Evolutionary conservation across 2,113 vertebrate species (phyloP).

Genomic region (Trinectes maculatus): DNA sequence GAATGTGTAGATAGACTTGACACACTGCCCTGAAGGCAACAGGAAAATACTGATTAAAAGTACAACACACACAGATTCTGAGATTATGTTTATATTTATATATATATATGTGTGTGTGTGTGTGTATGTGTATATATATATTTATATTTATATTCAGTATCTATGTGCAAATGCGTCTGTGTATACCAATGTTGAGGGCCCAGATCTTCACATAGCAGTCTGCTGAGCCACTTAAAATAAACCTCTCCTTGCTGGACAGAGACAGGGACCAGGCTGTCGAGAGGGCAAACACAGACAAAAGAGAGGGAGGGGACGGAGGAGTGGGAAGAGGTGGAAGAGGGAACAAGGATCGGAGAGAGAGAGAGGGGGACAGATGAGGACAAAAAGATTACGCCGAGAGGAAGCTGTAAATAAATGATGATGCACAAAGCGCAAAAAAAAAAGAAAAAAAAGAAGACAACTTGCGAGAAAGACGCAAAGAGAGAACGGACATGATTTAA

Average conservation of each 20-base stretch:
- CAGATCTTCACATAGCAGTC: conserved; percentile 85
- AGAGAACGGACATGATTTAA: conserved; percentile 5
- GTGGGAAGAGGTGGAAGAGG: conserved; percentile 8
- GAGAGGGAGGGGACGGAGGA: conserved; percentile 4
- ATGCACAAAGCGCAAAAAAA: conserved; percentile 33
- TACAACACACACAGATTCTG: conserved; percentile 11
- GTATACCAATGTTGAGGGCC: conserved; percentile 81
- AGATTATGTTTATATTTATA: no score
- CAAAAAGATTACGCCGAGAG: conserved; percentile 21
- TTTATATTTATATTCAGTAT: conserved; percentile 22
- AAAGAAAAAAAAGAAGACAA: conserved; percentile 16
- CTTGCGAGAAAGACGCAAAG: conserved; percentile 10
- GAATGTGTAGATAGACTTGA: conserved; percentile 85
- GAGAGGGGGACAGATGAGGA: conserved; percentile 26
- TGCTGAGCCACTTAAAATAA: conserved; percentile 83
- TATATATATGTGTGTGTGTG: no score
- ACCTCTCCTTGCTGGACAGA: conserved; percentile 78
- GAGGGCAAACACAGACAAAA: conserved; percentile 38
- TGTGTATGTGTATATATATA: no score
- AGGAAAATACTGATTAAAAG: conserved; percentile 55
- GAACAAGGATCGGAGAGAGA: conserved; percentile 17
- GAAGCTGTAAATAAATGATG: conserved; percentile 51
- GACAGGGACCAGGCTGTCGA: conserved; percentile 73
- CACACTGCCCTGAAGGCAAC: conserved; percentile 78
- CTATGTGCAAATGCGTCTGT: conserved; percentile 12